Evolutionary conservation across 2,113 vertebrate species (phyloP), one percentile per base, ranked within the genome.

Genomic region (Chaetodon auriga): DNA sequence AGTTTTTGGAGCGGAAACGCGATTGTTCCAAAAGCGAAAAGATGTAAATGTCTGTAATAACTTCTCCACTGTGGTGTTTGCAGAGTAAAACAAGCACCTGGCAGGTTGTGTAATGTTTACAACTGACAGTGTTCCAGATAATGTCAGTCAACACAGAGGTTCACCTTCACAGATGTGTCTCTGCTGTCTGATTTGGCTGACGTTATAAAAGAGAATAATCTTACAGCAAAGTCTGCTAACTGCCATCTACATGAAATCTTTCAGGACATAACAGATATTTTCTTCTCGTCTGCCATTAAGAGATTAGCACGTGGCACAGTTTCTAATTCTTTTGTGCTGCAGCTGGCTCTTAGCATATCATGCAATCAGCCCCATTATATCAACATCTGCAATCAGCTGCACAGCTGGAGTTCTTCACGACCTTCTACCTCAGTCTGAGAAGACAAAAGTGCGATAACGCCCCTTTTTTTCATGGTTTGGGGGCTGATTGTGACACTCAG

Each of bases 321-420:
- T 12, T 88, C 66, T 64, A 13, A 58, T 53, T 53, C 6, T 65
- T 68, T 62, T 48, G 49, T 38, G 30, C 66, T 83, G 80, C 89
- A 92, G 87, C 92, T 93, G 92, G 82, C 80, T 84, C 74, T 78
- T 51, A 36, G 54, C 61, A 84, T 41, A 70, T 80, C 63, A 57
- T 77, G 78, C 79, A 93, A 92, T 93, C 89, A 93, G 53, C 30
- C 30, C 66, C 55, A 87, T 79, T 76, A 81, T 75, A 91, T 89
- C 58, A 83, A 64, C 68, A 89, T 85, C 70, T 85, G 87, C 80
- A 92, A 90, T 94, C 88, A 93, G 81, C 82, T 73, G 11, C 92
- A 87, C 89, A 91, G 90, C 88, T 90, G 89, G 77, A 64, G 43
- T 76, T 63, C 73, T 64, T 45, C 65, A 46, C 85, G 77, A 87